phyloP scores from a whole-genome alignment of 1,140 invertebrate species.

The Oreohelix idahoensis region DNA sequence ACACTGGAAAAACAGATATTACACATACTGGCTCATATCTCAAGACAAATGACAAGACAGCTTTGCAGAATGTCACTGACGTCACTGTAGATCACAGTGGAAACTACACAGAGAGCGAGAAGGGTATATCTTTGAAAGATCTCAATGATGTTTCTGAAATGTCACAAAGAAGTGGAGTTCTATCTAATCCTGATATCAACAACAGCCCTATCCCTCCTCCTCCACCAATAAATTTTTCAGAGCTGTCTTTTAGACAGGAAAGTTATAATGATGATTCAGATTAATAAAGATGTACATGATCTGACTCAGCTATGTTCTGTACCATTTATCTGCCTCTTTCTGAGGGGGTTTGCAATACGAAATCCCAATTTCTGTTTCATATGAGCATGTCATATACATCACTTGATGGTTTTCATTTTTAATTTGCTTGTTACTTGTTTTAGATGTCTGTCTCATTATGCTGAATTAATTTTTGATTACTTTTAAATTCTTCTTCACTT shows the following conservation, averaged over 20 bases:
- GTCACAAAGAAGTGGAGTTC: background rate
- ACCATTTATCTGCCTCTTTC: no score
- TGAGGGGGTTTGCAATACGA: no score
- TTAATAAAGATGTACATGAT: no score
- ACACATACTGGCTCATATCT: background rate
- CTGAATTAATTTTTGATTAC: no score
- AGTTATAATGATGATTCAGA: constrained; percentile 2
- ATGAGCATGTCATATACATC: no score
- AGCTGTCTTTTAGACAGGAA: background rate
- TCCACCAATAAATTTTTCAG: background rate
- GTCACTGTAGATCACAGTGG: background rate
- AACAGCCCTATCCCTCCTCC: background rate
- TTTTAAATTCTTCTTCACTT: no score
- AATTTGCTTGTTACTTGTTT: no score
- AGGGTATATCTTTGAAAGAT: background rate
- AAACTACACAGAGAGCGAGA: background rate
- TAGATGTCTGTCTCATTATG: no score
- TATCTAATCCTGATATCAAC: background rate
- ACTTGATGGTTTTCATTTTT: no score
- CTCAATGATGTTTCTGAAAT: background rate
- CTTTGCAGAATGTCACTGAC: background rate
- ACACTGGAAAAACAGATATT: no score
- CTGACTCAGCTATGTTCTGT: no score
- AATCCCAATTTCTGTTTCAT: no score
- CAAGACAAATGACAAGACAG: background rate